These are phyloP conservation scores for Drosophila nikananu DNA, from an alignment of 1,140 invertebrate genomes.

Conservation along the genomic window DNA sequence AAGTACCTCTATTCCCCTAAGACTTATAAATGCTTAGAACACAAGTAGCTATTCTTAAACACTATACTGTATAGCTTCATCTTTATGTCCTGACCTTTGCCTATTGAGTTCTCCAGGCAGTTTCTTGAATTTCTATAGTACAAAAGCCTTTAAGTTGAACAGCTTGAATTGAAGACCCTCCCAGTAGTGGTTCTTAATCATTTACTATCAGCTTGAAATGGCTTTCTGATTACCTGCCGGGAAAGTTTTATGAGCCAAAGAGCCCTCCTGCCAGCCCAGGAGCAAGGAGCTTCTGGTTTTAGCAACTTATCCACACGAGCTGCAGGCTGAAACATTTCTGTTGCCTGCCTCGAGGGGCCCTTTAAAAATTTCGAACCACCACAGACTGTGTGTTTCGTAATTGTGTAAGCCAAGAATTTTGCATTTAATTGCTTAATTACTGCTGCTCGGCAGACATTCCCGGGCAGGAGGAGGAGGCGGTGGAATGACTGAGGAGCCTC, in stretches of 20 bases:
- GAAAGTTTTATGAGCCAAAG: conserved; percentile 15
- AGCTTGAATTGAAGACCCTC: conserved; percentile 2
- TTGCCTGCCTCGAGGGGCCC: conserved; percentile 69
- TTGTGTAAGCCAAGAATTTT: conserved; percentile 53
- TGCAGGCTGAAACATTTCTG: conserved; percentile 50
- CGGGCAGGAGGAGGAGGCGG: background rate
- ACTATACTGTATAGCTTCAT: background rate
- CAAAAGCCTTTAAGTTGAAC: background rate
- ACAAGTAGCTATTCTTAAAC: conserved; percentile 10
- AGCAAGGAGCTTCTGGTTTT: background rate
- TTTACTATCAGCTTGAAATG: conserved; percentile 31
- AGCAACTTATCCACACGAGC: conserved; percentile 24
- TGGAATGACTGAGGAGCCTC: background rate
- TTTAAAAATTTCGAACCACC: conserved; percentile 36
- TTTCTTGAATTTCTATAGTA: background rate
- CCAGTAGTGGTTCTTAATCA: conserved; percentile 28
- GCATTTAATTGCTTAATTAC: conserved; percentile 82
- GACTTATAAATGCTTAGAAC: background rate
- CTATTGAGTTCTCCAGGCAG: background rate
- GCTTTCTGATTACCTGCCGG: conserved; percentile 44
- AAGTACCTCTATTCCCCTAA: background rate
- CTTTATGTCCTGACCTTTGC: background rate
- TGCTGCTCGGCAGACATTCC: conserved; percentile 29
- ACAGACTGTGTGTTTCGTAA: conserved; percentile 31
- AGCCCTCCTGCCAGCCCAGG: background rate